Evolutionary conservation across 2,113 vertebrate species (phyloP).

Genomic region (Phaetusa simplex): DNA sequence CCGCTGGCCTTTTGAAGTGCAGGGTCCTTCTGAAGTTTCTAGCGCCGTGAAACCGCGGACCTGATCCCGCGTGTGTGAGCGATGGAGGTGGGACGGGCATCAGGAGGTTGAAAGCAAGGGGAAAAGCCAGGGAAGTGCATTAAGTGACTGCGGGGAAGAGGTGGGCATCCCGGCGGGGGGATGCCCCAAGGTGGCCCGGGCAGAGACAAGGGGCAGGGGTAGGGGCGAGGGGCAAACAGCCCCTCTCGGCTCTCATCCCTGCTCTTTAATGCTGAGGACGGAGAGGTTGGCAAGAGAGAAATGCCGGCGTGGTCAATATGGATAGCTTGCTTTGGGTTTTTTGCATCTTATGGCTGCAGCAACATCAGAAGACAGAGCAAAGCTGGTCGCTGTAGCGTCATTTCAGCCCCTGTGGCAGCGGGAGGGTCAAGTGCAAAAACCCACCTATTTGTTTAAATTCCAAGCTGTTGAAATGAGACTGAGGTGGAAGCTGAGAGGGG

Average conservation of each 20-base stretch:
- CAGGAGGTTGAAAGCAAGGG: not conserved
- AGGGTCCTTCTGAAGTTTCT: not conserved
- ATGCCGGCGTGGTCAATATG: not conserved
- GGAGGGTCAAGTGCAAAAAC: not conserved
- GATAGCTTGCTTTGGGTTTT: not conserved
- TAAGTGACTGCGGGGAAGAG: not conserved
- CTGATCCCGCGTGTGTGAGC: not conserved
- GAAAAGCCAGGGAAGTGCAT: not conserved
- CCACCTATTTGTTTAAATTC: not conserved
- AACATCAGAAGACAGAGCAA: not conserved
- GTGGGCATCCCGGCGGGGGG: rapidly evolving
- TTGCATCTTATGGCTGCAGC: not conserved
- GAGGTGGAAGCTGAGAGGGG: not conserved
- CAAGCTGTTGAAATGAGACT: not conserved
- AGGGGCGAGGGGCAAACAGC: not conserved
- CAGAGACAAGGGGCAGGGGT: not conserved
- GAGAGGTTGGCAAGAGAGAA: rapidly evolving
- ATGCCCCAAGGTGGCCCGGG: not conserved
- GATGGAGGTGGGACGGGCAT: not conserved
- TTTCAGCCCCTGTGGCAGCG: not conserved
- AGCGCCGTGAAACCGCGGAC: rapidly evolving
- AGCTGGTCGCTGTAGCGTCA: not conserved
- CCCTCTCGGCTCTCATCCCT: not conserved
- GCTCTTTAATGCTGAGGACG: rapidly evolving
- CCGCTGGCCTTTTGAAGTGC: not conserved